phyloP scores from a whole-genome alignment of 2,113 vertebrate genomes.

The Gobius niger region DNA sequence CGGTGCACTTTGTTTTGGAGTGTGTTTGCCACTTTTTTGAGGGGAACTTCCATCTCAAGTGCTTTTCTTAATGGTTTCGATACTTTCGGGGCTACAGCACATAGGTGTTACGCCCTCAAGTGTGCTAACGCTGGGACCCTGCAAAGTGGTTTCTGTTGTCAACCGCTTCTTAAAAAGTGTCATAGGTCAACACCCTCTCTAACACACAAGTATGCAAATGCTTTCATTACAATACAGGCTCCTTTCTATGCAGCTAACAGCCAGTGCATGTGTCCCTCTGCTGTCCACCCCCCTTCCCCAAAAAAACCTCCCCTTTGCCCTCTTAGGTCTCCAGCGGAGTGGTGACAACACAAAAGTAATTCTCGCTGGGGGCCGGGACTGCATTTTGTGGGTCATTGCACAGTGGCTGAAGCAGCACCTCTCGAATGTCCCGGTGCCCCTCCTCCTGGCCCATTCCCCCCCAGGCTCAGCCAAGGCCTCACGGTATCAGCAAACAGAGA shows the following conservation, averaged over 20 bases:
- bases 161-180: conserved; percentile 57
- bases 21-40: conserved; percentile 49
- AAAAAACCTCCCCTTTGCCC: conserved; percentile 11
- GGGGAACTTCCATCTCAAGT: conserved; percentile 39
- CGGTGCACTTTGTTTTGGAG: conserved; percentile 39
- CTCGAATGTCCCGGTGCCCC: conserved; percentile 46
- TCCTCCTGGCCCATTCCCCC: conserved; percentile 59
- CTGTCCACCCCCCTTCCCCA: background rate
- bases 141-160: conserved; percentile 70
- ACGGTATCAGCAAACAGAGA: conserved; percentile 71
- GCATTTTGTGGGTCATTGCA: conserved; percentile 78
- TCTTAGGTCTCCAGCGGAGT: conserved; percentile 42
- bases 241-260: conserved; percentile 69
- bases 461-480: conserved; percentile 14
- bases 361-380: conserved; percentile 71
- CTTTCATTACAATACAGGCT: conserved; percentile 69
- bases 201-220: conserved; percentile 75
- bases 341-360: conserved; percentile 73
- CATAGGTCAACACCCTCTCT: conserved; percentile 74
- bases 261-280: conserved; percentile 71
- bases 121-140: conserved; percentile 45
- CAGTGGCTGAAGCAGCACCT: conserved; percentile 62
- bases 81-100: conserved; percentile 33
- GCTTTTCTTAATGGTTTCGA: conserved; percentile 45
- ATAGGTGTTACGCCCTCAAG: conserved; percentile 60